phyloP scores from a whole-genome alignment of 2,113 vertebrate species.

The Dendropsophus ebraccatus region DNA sequence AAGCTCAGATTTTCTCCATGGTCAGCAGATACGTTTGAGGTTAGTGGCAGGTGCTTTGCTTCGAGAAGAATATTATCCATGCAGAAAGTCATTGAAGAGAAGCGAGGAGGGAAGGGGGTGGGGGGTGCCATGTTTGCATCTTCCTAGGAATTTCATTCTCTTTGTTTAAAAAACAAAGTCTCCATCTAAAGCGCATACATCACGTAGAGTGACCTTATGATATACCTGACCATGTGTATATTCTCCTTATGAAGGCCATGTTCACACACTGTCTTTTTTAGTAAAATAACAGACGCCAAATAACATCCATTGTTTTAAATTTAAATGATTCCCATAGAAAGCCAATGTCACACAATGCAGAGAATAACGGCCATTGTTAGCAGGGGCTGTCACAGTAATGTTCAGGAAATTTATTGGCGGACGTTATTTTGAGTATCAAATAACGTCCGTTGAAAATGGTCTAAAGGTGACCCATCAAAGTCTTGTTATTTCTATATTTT shows the following conservation, averaged over 20 bases:
- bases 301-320: no score
- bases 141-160: neutral
- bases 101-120: neutral
- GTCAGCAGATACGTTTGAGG: neutral
- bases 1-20: slow-evolving; percentile 1
- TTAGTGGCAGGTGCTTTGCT: slow-evolving; percentile 11
- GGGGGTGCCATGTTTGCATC: neutral
- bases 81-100: slow-evolving; percentile 2
- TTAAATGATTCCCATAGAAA: no score
- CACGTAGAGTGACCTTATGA: neutral
- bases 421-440: no score
- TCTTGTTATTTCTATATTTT: neutral
- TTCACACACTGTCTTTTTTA: no score
- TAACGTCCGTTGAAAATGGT: no score
- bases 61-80: neutral
- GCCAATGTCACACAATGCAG: no score
- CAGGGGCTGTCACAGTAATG: no score
- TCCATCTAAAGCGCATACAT: neutral
- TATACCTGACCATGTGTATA: neutral
- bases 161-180: neutral
- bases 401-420: no score
- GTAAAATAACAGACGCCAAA: no score
- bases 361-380: no score
- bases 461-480: no score
- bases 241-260: no score